Evolutionary conservation across 2,113 vertebrate species (phyloP), one percentile per base, ranked within the genome.

Genomic region (Cathartes aura): DNA sequence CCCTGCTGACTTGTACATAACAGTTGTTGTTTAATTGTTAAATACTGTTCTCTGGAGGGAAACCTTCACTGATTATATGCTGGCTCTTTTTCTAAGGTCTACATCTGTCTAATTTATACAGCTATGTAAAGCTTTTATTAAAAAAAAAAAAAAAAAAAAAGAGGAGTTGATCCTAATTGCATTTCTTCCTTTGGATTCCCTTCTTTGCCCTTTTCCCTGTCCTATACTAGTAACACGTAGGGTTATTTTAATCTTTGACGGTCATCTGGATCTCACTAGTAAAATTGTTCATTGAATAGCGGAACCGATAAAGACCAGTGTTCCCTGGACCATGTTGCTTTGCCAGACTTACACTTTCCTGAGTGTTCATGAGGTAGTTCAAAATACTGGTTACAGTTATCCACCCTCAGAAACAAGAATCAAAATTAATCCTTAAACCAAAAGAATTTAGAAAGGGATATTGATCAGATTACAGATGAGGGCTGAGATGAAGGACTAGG

Each of bases 351-450:
- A 34, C 10, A 52, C 34, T 56, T 53, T 12, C n/a, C 45, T 82
- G 16, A 30, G 11, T n/a, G 7, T 12, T 75, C 0, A 0, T 62
- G 55, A 89, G n/a, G 43, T 4, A 62, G 22, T 24, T 66, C 21
- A 60, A 72, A 87, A 30, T 60, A n/a, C 12, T 26, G 6, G 40
- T 60, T 75, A 23, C 8, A 66, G 36, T 48, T 45, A 24, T 58
- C 23, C 11, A 64, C 71, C 36, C 62, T 80, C 55, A 86, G 63
- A 92, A 96, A 34, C 8, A 92, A 56, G 67, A 83, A 70, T 52
- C 21, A 58, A 53, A 95, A 81, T 90, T 89, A 91, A 76, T 90
- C 52, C 36, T 64, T 81, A 78, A 70, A 50, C 21, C 14, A 80
- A 86, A 83, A 73, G 11, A 82, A 82, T 26, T 47, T 62, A 26